Evolutionary conservation across 2,113 vertebrate species (phyloP), one percentile per base, ranked within the genome.

Genomic region (Poecilia latipinna): DNA sequence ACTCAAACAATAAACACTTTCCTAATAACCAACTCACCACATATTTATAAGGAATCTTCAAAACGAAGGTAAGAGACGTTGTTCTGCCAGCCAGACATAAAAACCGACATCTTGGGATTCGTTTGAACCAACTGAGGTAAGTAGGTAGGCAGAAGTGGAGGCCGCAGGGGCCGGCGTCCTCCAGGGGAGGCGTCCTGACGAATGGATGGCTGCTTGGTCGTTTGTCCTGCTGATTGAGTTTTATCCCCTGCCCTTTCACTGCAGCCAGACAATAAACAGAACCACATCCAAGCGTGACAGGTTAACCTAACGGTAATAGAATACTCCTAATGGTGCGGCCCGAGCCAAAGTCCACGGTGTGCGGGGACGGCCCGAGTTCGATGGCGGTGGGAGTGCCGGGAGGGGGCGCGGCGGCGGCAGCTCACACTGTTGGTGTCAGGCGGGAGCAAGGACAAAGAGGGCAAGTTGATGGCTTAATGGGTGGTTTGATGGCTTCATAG

Each of bases 211-310:
- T 17, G 72, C 42, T 77, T 63, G 81, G 78, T 83, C 85, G 86
- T 91, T 91, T 93, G 88, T 93, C 88, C 84, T 29, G 37, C 85
- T 91, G 90, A 91, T 92, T 86, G 89, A 91, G 86, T 92, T 91
- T 91, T 87, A 90, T 90, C 89, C 86, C 54, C 84, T 93, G 91
- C 91, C 89, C 88, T 91, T 91, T 89, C 85, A 82, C 83, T 86
- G 76, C 42, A 61, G 80, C 86, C 82, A 82, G 83, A 82, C 86
- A 82, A 89, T 91, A 88, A 87, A 90, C 81, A 85, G 80, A 90
- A 80, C 82, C 87, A 88, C 82, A 76, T 88, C 86, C 79, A 72
- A 86, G 84, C 76, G 82, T 90, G 91, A 90, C 88, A 88, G 91
- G 86, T 88, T 89, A 90, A 90, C 91, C 89, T 81, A 82, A 80